phyloP scores from a whole-genome alignment of 2,888 invertebrate genomes.

The Drosophila borborema region DNA sequence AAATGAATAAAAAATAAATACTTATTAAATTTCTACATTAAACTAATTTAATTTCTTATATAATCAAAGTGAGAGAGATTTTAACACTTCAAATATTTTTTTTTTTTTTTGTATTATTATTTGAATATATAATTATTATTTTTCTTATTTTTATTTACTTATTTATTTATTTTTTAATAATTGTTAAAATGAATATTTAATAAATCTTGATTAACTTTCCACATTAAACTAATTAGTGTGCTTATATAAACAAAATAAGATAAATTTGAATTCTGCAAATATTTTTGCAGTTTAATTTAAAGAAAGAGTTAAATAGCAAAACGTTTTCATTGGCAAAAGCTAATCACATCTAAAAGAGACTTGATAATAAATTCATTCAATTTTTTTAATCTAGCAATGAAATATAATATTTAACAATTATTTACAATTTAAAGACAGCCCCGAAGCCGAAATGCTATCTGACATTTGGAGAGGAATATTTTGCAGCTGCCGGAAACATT shows the following conservation, averaged over 20 bases:
- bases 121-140: no score
- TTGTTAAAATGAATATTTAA: no score
- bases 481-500: background rate
- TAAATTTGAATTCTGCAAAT: background rate
- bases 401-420: background rate
- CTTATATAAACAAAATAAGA: background rate
- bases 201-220: no score
- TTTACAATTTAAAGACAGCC: conserved; percentile 1
- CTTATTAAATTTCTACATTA: no score
- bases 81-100: no score
- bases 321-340: background rate
- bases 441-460: conserved; percentile 4
- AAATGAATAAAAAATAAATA: no score
- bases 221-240: background rate
- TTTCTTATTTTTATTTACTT: background rate
- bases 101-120: no score
- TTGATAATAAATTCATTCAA: background rate
- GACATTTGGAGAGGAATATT: conserved; percentile 9
- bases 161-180: no score
- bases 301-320: background rate
- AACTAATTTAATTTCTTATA: no score
- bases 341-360: background rate
- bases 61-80: no score
- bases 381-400: background rate
- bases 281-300: background rate